A percentile compares a stretch with the other conserved stretches of the same genome.
Evolutionary conservation across 2,113 vertebrate species (phyloP).

Genomic region (Cepphus grylle): DNA sequence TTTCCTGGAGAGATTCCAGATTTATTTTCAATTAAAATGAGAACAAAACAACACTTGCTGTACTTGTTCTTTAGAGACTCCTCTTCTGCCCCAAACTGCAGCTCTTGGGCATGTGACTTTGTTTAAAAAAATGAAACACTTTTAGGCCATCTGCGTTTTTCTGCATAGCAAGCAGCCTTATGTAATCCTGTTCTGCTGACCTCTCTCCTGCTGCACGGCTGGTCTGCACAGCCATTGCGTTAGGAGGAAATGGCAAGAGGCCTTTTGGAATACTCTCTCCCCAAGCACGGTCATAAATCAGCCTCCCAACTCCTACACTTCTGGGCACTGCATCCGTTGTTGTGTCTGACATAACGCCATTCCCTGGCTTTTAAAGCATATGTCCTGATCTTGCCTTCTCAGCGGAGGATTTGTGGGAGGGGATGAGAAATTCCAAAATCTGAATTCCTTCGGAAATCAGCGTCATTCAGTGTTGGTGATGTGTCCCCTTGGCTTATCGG

Average conservation of each 20-base stretch:
- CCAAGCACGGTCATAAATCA: conserved; percentile 5
- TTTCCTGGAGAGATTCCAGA: conserved; percentile 12
- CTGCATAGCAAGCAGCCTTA: conserved; percentile 51
- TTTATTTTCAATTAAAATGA: conserved; percentile 13
- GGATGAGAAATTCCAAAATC: conserved; percentile 23
- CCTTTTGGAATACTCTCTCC: conserved; percentile 8
- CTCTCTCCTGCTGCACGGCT: conserved; percentile 28
- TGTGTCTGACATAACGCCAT: conserved; percentile 29
- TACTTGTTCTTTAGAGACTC: not conserved
- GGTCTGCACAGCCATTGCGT: not conserved
- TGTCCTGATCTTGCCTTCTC: conserved; percentile 20
- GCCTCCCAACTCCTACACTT: conserved; percentile 39
- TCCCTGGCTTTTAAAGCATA: not conserved
- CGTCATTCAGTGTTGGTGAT: not conserved
- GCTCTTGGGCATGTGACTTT: not conserved
- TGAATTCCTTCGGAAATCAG: not conserved
- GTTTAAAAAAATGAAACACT: conserved; percentile 44
- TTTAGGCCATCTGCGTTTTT: conserved; percentile 47
- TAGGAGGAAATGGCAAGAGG: conserved; percentile 36
- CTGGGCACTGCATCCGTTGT: conserved; percentile 21
- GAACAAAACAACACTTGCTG: not conserved
- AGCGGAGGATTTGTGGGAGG: conserved; percentile 7
- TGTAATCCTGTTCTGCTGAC: conserved; percentile 56
- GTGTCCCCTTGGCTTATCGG: not conserved
- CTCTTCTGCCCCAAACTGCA: conserved; percentile 20